Conservation (phyloP, 2,113 vertebrate genomes). For the Boulengeromyrus knoepffleri region DNA sequence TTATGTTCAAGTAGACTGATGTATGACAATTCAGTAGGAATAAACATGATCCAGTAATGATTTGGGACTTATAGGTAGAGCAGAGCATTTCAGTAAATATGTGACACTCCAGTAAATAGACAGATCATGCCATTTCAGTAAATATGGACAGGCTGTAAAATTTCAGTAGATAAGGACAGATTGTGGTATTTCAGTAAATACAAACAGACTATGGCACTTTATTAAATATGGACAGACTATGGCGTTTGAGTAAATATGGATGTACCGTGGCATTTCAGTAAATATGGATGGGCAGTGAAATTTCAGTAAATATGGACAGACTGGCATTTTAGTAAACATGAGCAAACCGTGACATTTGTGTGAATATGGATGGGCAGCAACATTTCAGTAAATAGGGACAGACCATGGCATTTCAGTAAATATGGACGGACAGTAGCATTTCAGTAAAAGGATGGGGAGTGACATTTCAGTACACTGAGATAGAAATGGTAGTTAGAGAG, state of each 20-base stretch:
- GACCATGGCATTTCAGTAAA: neutral
- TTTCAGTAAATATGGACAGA: neutral
- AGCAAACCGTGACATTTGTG: neutral
- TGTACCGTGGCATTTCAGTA: neutral
- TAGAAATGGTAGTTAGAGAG: slow-evolving; percentile 24
- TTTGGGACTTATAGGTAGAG: neutral
- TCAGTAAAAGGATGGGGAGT: neutral
- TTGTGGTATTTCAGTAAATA: neutral
- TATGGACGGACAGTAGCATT: neutral
- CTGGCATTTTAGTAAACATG: too few species aligned
- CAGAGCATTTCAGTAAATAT: neutral
- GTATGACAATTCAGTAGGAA: neutral
- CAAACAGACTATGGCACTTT: neutral
- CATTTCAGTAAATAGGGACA: neutral
- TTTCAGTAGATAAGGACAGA: neutral
- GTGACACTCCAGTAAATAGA: neutral
- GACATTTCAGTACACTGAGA: neutral
- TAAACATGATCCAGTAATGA: neutral
- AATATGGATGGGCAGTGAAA: neutral
- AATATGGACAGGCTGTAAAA: neutral
- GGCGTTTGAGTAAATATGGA: neutral
- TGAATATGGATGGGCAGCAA: neutral
- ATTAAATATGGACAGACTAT: neutral
- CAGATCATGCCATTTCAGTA: neutral
- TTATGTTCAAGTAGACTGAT: neutral